These are phyloP conservation scores for Stigmatopora argus DNA, from an alignment of 2,113 vertebrate genomes.

Conservation along the genomic window DNA sequence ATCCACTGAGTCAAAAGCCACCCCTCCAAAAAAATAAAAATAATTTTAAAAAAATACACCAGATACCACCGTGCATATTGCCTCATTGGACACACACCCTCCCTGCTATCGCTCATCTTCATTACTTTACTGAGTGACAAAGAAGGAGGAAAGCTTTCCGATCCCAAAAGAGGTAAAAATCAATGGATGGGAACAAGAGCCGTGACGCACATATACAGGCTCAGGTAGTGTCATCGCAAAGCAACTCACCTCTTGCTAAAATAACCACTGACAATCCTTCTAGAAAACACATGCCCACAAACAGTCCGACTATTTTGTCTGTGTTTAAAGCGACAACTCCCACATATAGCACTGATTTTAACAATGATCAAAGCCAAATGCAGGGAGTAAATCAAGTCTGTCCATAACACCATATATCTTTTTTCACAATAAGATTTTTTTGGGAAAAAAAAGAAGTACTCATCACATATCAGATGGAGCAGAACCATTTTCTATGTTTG, in stretches of 20 bases:
- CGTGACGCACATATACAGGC: slow-evolving; percentile 38
- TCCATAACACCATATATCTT: slow-evolving; percentile 22
- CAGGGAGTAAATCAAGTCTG: not conserved
- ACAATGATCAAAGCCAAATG: slow-evolving; percentile 24
- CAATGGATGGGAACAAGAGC: slow-evolving; percentile 37
- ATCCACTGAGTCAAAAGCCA: too few species aligned
- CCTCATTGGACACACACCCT: slow-evolving; percentile 22
- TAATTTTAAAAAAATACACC: slow-evolving; percentile 15
- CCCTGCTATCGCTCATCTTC: not conserved
- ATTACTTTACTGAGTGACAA: not conserved
- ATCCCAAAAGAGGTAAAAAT: slow-evolving; percentile 44
- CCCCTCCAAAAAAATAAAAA: slow-evolving; percentile 14
- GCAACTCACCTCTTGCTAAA: slow-evolving; percentile 14
- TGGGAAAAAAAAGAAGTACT: slow-evolving; percentile 10
- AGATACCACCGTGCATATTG: slow-evolving; percentile 3
- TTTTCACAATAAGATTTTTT: slow-evolving; percentile 41
- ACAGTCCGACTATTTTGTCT: slow-evolving; percentile 17
- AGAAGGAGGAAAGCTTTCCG: slow-evolving; percentile 8
- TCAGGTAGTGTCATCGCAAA: slow-evolving; percentile 58
- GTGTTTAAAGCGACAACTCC: slow-evolving; percentile 18
- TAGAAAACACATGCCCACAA: slow-evolving; percentile 18
- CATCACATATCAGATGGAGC: slow-evolving; percentile 40
- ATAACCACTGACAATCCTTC: not conserved
- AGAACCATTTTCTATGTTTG: slow-evolving; percentile 1
- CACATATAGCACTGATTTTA: slow-evolving; percentile 18